These are phyloP conservation scores for Cossypha niveicapilla DNA, from an alignment of 2,797 vertebrate genomes.

Conservation along the genomic window DNA sequence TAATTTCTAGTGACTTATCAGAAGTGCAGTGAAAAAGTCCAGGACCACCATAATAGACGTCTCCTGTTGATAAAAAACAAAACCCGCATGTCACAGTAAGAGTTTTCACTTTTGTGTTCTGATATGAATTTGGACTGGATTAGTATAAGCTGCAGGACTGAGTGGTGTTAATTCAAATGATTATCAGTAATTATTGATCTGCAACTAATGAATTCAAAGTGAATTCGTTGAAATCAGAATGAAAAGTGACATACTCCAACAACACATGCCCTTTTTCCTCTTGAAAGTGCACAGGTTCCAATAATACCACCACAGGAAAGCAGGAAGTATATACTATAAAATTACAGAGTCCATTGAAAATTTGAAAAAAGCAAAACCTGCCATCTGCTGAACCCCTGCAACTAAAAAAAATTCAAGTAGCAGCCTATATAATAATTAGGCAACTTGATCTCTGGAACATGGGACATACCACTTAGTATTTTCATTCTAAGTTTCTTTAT, in stretches of 20 bases:
- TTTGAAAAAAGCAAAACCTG: neutral
- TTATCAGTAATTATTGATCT: neutral
- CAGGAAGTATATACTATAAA: neutral
- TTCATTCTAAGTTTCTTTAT: neutral
- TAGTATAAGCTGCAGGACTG: neutral
- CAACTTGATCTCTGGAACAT: neutral
- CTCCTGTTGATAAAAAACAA: neutral
- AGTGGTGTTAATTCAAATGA: neutral
- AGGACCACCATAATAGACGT: neutral
- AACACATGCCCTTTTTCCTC: neutral
- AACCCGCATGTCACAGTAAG: rapidly evolving
- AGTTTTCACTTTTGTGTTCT: neutral
- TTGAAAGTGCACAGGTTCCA: neutral
- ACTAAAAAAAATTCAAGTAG: neutral
- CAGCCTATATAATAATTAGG: neutral
- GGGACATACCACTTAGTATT: neutral
- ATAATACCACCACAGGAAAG: neutral
- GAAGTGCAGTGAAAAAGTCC: neutral
- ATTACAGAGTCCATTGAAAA: neutral
- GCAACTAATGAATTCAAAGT: neutral
- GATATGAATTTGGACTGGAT: neutral
- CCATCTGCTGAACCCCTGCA: neutral
- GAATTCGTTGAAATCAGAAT: neutral
- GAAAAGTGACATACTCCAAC: neutral
- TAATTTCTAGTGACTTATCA: neutral